phyloP scores from a whole-genome alignment of 1,140 invertebrate genomes.

The Bombus vancouverensis region DNA sequence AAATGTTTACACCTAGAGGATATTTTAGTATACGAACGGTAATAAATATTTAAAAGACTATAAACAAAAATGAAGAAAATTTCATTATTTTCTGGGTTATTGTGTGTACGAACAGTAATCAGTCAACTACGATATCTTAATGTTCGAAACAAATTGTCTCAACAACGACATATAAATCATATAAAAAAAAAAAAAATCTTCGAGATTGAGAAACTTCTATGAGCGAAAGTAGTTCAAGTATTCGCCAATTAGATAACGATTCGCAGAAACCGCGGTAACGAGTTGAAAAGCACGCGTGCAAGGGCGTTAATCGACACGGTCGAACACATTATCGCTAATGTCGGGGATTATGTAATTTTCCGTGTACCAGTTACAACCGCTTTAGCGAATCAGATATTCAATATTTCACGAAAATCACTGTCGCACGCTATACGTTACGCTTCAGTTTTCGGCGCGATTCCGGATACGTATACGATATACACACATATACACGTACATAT shows the following conservation, averaged over 20 bases:
- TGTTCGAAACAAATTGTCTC: too few species aligned
- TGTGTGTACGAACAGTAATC: too few species aligned
- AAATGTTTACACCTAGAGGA: too few species aligned
- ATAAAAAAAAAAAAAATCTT: neutral
- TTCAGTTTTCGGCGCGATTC: neutral
- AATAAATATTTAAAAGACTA: too few species aligned
- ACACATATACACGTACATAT: neutral
- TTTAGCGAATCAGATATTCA: conserved; percentile 30
- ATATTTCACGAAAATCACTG: conserved; percentile 41
- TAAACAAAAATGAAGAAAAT: too few species aligned
- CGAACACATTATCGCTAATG: conserved; percentile 45
- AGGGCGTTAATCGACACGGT: conserved; percentile 41
- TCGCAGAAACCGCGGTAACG: neutral
- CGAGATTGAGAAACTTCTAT: neutral
- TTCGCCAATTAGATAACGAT: neutral
- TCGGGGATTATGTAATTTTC: conserved; percentile 41
- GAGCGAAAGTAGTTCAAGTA: neutral
- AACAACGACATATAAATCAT: too few species aligned
- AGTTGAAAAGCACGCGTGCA: conserved; percentile 5
- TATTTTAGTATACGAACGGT: too few species aligned
- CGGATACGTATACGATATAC: neutral
- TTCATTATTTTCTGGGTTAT: too few species aligned
- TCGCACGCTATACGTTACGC: neutral
- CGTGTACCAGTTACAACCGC: conserved; percentile 18
- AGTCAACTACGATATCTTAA: too few species aligned